Evolutionary conservation across 2,113 vertebrate genomes (phyloP).

Genomic region (Cynoglossus semilaevis): DNA sequence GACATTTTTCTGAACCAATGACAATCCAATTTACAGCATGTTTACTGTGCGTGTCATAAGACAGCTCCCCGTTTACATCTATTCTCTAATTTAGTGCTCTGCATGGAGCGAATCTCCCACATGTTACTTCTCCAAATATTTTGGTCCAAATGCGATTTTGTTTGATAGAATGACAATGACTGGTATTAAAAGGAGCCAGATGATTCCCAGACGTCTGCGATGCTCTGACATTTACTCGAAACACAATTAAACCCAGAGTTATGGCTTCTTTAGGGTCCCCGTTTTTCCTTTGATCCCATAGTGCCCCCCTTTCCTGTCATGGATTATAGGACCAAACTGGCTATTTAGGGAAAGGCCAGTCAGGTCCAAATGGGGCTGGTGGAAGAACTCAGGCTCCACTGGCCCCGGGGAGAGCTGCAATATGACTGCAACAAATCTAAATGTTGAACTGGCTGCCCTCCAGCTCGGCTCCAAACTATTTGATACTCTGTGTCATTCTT

Average conservation of each 20-base stretch:
- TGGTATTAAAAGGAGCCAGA: slow-evolving; percentile 68
- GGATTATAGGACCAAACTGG: slow-evolving; percentile 65
- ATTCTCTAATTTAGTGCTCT: slow-evolving; percentile 66
- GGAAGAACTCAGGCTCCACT: slow-evolving; percentile 59
- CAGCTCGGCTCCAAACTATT: slow-evolving; percentile 38
- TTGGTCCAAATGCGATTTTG: slow-evolving; percentile 73
- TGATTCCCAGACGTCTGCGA: slow-evolving; percentile 72
- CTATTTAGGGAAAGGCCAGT: slow-evolving; percentile 65
- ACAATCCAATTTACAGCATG: slow-evolving; percentile 65
- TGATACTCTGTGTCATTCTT: slow-evolving; percentile 27
- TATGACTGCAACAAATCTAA: slow-evolving; percentile 62
- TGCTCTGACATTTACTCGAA: slow-evolving; percentile 74
- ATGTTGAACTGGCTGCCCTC: slow-evolving; percentile 42
- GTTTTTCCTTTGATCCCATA: slow-evolving; percentile 60
- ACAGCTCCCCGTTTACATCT: slow-evolving; percentile 66
- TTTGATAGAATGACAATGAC: slow-evolving; percentile 75
- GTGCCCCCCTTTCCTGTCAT: slow-evolving; percentile 51
- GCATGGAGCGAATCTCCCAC: slow-evolving; percentile 54
- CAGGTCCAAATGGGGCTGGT: slow-evolving; percentile 59
- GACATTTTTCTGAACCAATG: slow-evolving; percentile 51
- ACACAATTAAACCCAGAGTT: slow-evolving; percentile 73
- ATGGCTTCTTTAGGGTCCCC: slow-evolving; percentile 67
- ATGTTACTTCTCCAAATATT: slow-evolving; percentile 71
- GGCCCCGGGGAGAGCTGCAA: slow-evolving; percentile 38
- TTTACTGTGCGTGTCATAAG: slow-evolving; percentile 66